A percentile compares a stretch with the other conserved stretches of the same genome.
Evolutionary conservation across 2,888 invertebrate genomes (phyloP).

Genomic region (Chrysina gloriosa): DNA sequence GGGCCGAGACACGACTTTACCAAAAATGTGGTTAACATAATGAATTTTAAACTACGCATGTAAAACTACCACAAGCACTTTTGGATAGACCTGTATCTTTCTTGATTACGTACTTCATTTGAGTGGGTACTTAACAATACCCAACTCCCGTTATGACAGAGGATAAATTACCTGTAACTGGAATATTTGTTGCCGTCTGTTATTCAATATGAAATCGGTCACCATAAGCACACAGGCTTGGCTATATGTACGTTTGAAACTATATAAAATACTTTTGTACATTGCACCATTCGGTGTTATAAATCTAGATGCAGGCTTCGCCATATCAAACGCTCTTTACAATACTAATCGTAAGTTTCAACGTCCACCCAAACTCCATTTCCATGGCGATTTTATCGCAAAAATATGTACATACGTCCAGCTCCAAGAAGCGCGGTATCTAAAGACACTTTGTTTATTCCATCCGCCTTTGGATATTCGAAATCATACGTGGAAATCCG

Average conservation of each 20-base stretch:
- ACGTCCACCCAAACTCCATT: slow-evolving; percentile 21
- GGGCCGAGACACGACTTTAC: no score
- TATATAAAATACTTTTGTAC: not conserved
- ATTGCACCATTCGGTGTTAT: not conserved
- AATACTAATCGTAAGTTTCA: slow-evolving; percentile 23
- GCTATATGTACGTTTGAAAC: not conserved
- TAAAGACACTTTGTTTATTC: not conserved
- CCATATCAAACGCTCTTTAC: not conserved
- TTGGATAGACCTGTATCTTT: no score
- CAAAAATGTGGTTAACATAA: no score
- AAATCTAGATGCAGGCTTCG: slow-evolving; percentile 6
- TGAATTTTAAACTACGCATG: no score
- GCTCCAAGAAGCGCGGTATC: slow-evolving; percentile 2
- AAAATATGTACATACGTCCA: not conserved
- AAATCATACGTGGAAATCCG: no score
- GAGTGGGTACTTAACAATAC: not conserved
- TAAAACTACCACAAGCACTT: no score
- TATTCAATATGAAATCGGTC: not conserved
- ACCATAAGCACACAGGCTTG: not conserved
- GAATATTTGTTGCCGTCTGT: not conserved
- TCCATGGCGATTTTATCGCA: slow-evolving; percentile 18
- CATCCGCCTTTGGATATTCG: no score
- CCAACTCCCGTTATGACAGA: not conserved
- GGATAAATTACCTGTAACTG: no score
- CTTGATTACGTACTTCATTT: no score